Evolutionary conservation across 2,113 vertebrate genomes (phyloP).

Genomic region (Nematolebias whitei): DNA sequence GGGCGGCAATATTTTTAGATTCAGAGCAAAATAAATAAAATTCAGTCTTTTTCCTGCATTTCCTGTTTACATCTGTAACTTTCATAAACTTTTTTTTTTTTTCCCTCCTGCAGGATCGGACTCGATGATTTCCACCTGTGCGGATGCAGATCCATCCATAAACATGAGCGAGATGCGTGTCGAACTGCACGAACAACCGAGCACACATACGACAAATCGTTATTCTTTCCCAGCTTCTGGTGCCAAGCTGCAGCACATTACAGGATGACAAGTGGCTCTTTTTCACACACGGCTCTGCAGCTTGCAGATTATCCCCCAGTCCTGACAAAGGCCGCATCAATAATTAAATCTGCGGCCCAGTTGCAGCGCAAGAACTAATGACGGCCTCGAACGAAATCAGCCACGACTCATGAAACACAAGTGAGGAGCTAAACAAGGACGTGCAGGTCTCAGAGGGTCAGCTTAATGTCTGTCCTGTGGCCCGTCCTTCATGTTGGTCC

Average conservation of each 20-base stretch:
- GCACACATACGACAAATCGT: background rate
- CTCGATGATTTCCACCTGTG: background rate
- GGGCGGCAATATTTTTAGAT: background rate
- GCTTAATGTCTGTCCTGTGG: slow-evolving; percentile 20
- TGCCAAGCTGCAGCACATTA: slow-evolving; percentile 21
- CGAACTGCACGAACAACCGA: background rate
- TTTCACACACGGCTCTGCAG: slow-evolving; percentile 29
- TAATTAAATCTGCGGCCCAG: slow-evolving; percentile 75
- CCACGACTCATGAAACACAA: slow-evolving; percentile 55
- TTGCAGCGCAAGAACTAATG: slow-evolving; percentile 65
- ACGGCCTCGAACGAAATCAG: slow-evolving; percentile 66
- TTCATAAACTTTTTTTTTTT: background rate
- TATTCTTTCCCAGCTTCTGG: background rate
- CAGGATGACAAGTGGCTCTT: slow-evolving; percentile 25
- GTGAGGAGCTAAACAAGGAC: slow-evolving; percentile 30
- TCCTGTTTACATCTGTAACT: background rate
- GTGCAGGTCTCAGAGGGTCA: slow-evolving; percentile 35
- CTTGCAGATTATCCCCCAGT: slow-evolving; percentile 51
- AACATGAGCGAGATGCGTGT: background rate
- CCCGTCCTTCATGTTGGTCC: slow-evolving; percentile 21
- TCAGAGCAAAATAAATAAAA: background rate
- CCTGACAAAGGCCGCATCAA: slow-evolving; percentile 69
- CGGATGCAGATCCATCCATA: background rate
- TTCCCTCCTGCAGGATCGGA: background rate
- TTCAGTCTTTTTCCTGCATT: background rate